Evolutionary conservation across 2,888 invertebrate species (phyloP).

Genomic region (Chaetogeoica ovagalla): DNA sequence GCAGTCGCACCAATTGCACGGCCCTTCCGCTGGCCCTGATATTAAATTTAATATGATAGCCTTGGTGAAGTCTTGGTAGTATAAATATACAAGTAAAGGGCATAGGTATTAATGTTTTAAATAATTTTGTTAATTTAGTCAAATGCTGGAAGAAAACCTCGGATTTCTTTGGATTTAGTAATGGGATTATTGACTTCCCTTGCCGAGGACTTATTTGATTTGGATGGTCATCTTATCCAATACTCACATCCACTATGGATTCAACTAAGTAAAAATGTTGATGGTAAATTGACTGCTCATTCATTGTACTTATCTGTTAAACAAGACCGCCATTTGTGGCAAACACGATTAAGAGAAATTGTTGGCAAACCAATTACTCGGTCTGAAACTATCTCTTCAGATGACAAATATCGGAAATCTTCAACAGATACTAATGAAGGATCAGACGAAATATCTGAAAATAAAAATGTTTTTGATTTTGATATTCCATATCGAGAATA

Average conservation of each 20-base stretch:
- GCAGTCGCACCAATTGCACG: too few relatives aligned
- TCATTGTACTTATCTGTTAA: not conserved
- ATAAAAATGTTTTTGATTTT: not conserved
- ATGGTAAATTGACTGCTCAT: not conserved
- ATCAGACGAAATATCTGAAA: not conserved
- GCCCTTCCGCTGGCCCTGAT: too few relatives aligned
- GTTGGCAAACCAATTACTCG: conserved; percentile 1
- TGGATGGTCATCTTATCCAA: conserved; percentile 3
- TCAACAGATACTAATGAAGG: not conserved
- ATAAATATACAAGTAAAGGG: too few relatives aligned
- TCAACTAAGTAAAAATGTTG: conserved; percentile 1
- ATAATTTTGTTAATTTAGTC: not conserved
- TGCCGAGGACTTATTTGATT: conserved; percentile 16
- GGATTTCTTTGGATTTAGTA: not conserved
- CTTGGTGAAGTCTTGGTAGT: too few relatives aligned
- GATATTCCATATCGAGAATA: conserved; percentile 6
- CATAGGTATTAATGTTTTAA: too few relatives aligned
- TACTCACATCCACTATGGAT: conserved; percentile 6
- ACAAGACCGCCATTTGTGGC: conserved; percentile 3
- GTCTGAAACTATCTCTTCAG: not conserved
- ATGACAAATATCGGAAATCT: not conserved
- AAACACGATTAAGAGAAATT: conserved; percentile 3
- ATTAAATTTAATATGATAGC: too few relatives aligned
- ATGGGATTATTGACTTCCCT: not conserved
- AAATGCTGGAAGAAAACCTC: conserved; percentile 7